Base-by-base conservation (phyloP, 2,113 vertebrate genomes). In the Hemiprocne comata region DNA sequence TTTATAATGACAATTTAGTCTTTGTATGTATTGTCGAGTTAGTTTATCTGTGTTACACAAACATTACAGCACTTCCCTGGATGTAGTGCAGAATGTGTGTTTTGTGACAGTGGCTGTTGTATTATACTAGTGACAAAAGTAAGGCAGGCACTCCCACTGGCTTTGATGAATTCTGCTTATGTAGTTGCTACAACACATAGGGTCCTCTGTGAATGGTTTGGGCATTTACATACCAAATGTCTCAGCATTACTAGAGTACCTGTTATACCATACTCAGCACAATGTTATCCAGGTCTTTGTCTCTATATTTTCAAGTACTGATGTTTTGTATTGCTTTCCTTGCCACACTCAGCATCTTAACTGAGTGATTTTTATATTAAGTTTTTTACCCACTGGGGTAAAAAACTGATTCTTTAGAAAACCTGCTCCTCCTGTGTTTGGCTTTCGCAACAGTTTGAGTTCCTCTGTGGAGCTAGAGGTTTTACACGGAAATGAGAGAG, bases 131-230 rank as follows among this genome's bases (percentile, higher is more conserved):
- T 93, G 83, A 88, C 72, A 95, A 86, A 95, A 96, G 94, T 84
- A 90, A 88, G 88, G 92, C 90, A 94, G 85, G 82, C 95, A 64
- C 55, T 93, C 90, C 42, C 72, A n/a, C 67, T 85, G 87, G 53
- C 92, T 90, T 97, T 96, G 79, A 90, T 76, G 92, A 95, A 93
- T 95, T 94, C 72, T 96, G 94, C 93, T 96, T 94, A 91, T 83
- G 87, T 87, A 71, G 91, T 87, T 95, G 78, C 87, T 94, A 29
- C 53, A 54, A 77, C 95, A 87, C 93, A 90, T 54, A 91, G 90
- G 94, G 85, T 96, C 78, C 85, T 90, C 81, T 90, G 46, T 95
- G 94, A 93, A 90, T 87, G 55, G 82, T 76, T 33, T 64, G 64
- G 94, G 71, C 85, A 91, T 96, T 96, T 92, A 92, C 93, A 93